phyloP scores from a whole-genome alignment of 2,888 invertebrate species.

The Standfussiana lucernea region DNA sequence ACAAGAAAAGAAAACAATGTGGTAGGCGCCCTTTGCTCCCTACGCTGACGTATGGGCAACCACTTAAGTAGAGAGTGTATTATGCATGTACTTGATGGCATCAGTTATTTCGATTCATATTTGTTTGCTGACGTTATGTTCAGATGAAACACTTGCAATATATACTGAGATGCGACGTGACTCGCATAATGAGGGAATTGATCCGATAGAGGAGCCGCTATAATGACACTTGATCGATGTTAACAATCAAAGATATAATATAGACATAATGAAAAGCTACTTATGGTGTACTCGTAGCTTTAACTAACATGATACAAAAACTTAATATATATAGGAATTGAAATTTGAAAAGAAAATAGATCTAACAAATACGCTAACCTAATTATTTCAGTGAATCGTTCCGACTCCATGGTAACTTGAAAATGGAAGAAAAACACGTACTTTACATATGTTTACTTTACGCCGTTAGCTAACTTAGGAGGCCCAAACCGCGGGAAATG shows the following conservation, averaged over 20 bases:
- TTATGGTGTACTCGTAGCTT: slow-evolving; percentile 6
- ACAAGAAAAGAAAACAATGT: too few relatives aligned
- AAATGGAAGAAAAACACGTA: slow-evolving; percentile 48
- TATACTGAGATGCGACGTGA: slow-evolving; percentile 65
- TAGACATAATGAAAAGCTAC: slow-evolving; percentile 33
- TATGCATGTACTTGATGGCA: slow-evolving; percentile 19
- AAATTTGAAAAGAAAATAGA: slow-evolving; percentile 9
- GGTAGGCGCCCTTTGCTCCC: too few relatives aligned
- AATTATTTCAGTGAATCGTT: slow-evolving; percentile 18
- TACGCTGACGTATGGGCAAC: too few relatives aligned
- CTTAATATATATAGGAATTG: not conserved
- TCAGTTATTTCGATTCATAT: slow-evolving; percentile 37
- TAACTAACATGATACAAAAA: not conserved
- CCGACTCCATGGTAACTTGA: slow-evolving; percentile 18
- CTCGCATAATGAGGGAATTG: slow-evolving; percentile 73
- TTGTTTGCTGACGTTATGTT: slow-evolving; percentile 36
- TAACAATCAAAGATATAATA: slow-evolving; percentile 44
- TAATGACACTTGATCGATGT: slow-evolving; percentile 78
- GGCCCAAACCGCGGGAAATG: slow-evolving; percentile 37
- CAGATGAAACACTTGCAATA: slow-evolving; percentile 51
- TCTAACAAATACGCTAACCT: slow-evolving; percentile 7
- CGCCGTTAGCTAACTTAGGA: slow-evolving; percentile 22
- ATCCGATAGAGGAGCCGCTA: slow-evolving; percentile 75
- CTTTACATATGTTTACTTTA: slow-evolving; percentile 29
- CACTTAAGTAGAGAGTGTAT: too few relatives aligned